These are phyloP conservation scores for Eristalis tenax DNA, from an alignment of 2,888 invertebrate genomes.

Conservation along the genomic window DNA sequence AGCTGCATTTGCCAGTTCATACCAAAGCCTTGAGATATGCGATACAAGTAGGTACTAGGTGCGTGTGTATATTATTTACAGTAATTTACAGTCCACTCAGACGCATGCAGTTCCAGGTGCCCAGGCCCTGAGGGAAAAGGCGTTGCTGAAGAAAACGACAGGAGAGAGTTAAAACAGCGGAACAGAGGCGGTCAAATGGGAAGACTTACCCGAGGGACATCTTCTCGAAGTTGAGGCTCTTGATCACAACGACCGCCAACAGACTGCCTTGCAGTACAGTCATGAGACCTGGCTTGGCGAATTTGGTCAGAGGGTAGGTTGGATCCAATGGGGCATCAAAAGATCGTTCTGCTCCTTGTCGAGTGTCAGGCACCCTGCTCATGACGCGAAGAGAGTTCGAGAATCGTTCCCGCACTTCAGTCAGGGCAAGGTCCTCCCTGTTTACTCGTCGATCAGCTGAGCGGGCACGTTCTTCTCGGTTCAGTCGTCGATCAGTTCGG, in stretches of 20 bases:
- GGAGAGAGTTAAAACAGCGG: background rate
- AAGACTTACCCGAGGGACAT: constrained; percentile 68
- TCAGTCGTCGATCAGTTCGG: too few relatives aligned
- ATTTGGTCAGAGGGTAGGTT: background rate
- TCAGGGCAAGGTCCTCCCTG: background rate
- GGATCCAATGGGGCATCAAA: background rate
- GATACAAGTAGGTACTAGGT: constrained; percentile 35
- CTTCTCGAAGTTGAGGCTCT: constrained; percentile 66
- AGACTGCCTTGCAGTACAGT: constrained; percentile 69
- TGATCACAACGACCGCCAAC: constrained; percentile 69
- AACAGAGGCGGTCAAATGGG: background rate
- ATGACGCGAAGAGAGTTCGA: background rate
- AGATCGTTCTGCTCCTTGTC: background rate
- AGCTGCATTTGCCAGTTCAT: constrained; percentile 8
- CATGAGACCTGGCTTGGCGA: constrained; percentile 54
- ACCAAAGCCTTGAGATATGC: background rate
- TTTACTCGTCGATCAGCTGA: background rate
- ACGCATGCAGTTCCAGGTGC: constrained; percentile 12
- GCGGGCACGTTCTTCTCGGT: too few relatives aligned
- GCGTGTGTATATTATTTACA: constrained; percentile 28
- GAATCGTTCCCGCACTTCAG: background rate
- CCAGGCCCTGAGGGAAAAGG: background rate
- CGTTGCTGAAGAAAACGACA: constrained; percentile 25
- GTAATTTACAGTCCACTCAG: constrained; percentile 35
- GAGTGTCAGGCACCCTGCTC: background rate